These are phyloP conservation scores for Vidua macroura DNA, from an alignment of 2,113 vertebrate species.

Conservation along the genomic window DNA sequence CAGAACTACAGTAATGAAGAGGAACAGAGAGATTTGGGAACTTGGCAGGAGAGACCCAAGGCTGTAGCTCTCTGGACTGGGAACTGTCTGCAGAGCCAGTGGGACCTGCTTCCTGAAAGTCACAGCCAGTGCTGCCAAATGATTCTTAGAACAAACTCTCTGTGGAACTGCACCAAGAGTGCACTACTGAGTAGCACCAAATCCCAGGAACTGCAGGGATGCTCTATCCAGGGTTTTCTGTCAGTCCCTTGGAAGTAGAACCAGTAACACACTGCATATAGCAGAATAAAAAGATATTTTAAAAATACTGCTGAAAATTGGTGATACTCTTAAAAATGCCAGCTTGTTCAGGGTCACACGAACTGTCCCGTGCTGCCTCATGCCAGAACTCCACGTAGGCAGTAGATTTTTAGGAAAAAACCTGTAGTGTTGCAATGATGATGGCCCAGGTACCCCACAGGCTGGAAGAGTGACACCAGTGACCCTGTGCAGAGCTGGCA, in stretches of 20 bases:
- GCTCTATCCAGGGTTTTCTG: background rate
- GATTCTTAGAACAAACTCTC: background rate
- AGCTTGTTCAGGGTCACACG: background rate
- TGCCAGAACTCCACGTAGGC: accelerated
- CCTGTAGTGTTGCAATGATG: accelerated
- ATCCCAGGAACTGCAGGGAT: background rate
- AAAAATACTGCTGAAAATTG: background rate
- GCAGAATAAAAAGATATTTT: background rate
- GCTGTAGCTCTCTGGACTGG: background rate
- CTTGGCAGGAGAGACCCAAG: background rate
- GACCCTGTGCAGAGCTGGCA: background rate
- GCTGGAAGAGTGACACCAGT: background rate
- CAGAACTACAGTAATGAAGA: background rate
- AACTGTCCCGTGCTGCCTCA: accelerated
- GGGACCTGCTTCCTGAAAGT: background rate
- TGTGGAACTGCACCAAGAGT: background rate
- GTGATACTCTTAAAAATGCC: background rate
- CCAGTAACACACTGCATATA: background rate
- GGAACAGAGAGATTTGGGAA: background rate
- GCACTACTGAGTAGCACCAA: background rate
- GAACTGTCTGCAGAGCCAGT: background rate
- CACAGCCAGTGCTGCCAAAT: accelerated
- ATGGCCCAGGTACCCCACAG: background rate
- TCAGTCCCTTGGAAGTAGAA: background rate
- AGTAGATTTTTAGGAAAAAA: background rate